These are phyloP conservation scores for Scaptodrosophila lebanonensis DNA, from an alignment of 1,140 invertebrate species.

Conservation along the genomic window DNA sequence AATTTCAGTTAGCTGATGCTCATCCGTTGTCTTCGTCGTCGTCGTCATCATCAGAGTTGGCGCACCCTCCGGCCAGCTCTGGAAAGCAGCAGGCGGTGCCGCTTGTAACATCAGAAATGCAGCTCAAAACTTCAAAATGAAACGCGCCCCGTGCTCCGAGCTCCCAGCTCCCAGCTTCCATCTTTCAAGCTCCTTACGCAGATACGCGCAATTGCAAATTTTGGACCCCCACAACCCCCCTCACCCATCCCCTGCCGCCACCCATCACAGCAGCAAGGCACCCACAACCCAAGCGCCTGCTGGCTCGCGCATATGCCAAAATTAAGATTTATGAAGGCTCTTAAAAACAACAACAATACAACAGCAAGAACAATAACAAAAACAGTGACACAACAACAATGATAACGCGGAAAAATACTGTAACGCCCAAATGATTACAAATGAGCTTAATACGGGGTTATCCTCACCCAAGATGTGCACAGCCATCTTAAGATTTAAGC, in stretches of 20 bases:
- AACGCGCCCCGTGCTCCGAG: neutral
- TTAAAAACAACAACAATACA: conserved; percentile 65
- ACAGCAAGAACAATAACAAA: conserved; percentile 7
- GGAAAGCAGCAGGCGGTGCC: conserved; percentile 26
- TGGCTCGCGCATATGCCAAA: conserved; percentile 60
- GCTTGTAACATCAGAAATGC: conserved; percentile 67
- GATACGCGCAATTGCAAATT: too few species aligned
- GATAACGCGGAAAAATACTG: conserved; percentile 66
- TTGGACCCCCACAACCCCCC: neutral
- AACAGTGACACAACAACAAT: conserved; percentile 31
- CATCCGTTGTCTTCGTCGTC: conserved; percentile 41
- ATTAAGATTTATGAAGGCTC: conserved; percentile 72
- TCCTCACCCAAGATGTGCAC: conserved; percentile 21
- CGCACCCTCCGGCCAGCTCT: conserved; percentile 7
- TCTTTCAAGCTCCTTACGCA: too few species aligned
- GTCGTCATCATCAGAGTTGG: neutral
- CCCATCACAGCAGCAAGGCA: neutral
- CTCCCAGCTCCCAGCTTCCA: neutral
- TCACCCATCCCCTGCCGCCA: neutral
- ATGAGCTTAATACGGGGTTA: conserved; percentile 45
- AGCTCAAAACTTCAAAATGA: conserved; percentile 72
- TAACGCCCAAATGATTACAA: conserved; percentile 72
- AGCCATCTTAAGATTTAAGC: too few species aligned
- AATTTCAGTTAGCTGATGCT: conserved; percentile 74
- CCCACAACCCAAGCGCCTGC: conserved; percentile 20